Conservation (phyloP, 2,113 vertebrate species). For the Halcyon senegalensis region DNA sequence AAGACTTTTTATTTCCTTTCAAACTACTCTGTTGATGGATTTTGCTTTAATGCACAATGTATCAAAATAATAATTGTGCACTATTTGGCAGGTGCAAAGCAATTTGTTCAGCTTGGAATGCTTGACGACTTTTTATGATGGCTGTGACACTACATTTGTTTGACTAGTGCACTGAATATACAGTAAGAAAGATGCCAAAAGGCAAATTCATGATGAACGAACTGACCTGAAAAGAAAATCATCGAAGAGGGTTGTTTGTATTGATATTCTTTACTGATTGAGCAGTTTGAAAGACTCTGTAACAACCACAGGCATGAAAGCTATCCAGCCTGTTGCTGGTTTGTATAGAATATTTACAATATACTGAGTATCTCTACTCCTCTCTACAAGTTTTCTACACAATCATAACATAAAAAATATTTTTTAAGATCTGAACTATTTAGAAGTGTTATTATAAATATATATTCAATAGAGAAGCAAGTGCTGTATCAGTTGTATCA, state of each 20-base stretch:
- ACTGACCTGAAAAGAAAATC: constrained; percentile 24
- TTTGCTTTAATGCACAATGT: neutral
- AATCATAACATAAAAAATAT: neutral
- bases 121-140: neutral
- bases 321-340: neutral
- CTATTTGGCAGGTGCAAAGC: neutral
- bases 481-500: neutral
- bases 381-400: neutral
- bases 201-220: neutral
- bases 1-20: neutral
- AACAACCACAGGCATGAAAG: neutral
- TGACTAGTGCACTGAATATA: neutral
- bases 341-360: neutral
- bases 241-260: neutral
- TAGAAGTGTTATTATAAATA: neutral
- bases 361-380: neutral
- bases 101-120: constrained; percentile 21
- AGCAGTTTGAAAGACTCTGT: neutral
- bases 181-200: constrained; percentile 38
- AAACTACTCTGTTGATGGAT: neutral
- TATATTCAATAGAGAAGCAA: neutral
- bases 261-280: neutral
- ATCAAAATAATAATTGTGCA: constrained; percentile 3
- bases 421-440: neutral
- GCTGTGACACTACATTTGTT: neutral